Evolutionary conservation across 2,888 invertebrate genomes (phyloP).

Genomic region (Nycteola revayana): DNA sequence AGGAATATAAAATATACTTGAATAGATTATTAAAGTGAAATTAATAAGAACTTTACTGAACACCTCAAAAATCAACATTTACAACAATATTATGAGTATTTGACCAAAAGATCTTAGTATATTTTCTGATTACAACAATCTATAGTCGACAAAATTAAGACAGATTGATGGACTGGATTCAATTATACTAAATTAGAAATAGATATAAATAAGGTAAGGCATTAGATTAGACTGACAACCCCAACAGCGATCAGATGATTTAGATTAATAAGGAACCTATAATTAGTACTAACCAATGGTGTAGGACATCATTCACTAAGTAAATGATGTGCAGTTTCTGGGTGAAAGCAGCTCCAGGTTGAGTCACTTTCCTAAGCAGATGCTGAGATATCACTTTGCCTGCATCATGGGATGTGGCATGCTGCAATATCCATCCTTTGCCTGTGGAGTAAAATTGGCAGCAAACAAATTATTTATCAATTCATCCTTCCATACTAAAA

Average conservation of each 20-base stretch:
- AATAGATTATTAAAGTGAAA: background rate
- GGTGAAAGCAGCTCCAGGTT: slow-evolving; percentile 88
- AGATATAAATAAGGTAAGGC: too few species aligned
- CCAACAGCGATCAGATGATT: slow-evolving; percentile 18
- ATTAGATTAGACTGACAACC: slow-evolving; percentile 5
- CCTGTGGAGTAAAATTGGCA: slow-evolving; percentile 62
- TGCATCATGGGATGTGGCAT: slow-evolving; percentile 90
- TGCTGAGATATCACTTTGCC: slow-evolving; percentile 95
- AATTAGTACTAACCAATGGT: slow-evolving; percentile 92
- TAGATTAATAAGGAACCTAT: slow-evolving; percentile 6
- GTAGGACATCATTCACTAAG: slow-evolving; percentile 98
- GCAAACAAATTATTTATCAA: slow-evolving; percentile 1
- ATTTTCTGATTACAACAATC: too few species aligned
- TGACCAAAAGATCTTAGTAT: too few species aligned
- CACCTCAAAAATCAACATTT: too few species aligned
- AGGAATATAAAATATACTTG: too few species aligned
- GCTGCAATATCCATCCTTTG: slow-evolving; percentile 98
- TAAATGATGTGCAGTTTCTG: slow-evolving; percentile 98
- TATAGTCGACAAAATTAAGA: too few species aligned
- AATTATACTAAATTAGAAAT: too few species aligned
- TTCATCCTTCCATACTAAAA: too few species aligned
- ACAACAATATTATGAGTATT: too few species aligned
- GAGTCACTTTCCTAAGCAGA: slow-evolving; percentile 91
- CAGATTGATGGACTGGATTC: too few species aligned
- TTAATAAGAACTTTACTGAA: too few species aligned